phyloP scores from a whole-genome alignment of 2,797 vertebrate genomes.

The Girardinus metallicus region DNA sequence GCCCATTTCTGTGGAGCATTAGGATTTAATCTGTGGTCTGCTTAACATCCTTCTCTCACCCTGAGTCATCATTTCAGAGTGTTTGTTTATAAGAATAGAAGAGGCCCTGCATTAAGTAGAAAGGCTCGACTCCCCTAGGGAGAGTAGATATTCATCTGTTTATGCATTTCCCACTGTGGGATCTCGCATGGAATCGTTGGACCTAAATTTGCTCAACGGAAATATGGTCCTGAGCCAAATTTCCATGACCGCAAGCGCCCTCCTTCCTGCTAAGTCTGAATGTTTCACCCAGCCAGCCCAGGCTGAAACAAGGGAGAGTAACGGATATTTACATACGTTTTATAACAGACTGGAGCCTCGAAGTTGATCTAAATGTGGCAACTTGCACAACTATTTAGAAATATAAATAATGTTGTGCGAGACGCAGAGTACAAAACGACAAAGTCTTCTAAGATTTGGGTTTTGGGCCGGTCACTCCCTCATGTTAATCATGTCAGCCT shows the following conservation, averaged over 20 bases:
- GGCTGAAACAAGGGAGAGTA: constrained; percentile 16
- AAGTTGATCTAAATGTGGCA: background rate
- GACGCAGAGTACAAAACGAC: background rate
- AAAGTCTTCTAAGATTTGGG: background rate
- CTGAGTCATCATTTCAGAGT: constrained; percentile 60
- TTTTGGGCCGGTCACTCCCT: background rate
- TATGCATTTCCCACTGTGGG: constrained; percentile 78
- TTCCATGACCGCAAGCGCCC: constrained; percentile 73
- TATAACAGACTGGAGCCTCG: background rate
- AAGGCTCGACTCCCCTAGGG: constrained; percentile 40
- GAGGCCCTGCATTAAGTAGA: constrained; percentile 48
- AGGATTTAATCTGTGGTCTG: constrained; percentile 56
- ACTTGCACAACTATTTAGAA: background rate
- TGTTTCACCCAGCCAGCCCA: constrained; percentile 30
- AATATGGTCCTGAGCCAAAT: constrained; percentile 78
- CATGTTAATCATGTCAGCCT: background rate
- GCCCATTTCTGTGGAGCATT: constrained; percentile 17
- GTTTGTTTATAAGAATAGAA: constrained; percentile 66
- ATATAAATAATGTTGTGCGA: background rate
- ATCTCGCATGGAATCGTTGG: constrained; percentile 69
- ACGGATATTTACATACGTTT: background rate
- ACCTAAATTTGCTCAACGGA: constrained; percentile 71
- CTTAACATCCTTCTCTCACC: constrained; percentile 59
- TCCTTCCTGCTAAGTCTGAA: constrained; percentile 35
- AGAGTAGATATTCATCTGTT: constrained; percentile 78